Evolutionary conservation across 2,797 vertebrate genomes (phyloP), one percentile per base, ranked within the genome.

Genomic region (Muraenolepis orangiensis): DNA sequence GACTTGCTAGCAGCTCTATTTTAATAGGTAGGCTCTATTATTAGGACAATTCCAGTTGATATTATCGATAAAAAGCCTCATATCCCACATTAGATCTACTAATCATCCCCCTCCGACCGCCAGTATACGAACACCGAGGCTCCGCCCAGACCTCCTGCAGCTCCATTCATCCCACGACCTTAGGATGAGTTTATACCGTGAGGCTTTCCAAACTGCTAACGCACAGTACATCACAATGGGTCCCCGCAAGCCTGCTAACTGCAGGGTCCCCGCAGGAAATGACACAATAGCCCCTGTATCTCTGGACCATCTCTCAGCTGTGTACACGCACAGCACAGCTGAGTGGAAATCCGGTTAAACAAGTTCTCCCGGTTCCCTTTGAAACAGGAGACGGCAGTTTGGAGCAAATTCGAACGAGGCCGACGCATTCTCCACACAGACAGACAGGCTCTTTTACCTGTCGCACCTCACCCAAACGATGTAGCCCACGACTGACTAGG

Each of bases 1-100:
- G 84, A 78, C 71, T 85, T 76, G 87, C 85, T 81, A 82, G 76
- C 78, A 76, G 82, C 72, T 77, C 69, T 82, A 86, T 90, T 88
- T 84, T 76, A 86, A 85, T 83, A 87, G 90, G 88, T 76, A 88
- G 71, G 88, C 87, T 84, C 23, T 31, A 64, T 28, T 64, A 26
- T 26, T 26, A n/a, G 82, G 81, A 18, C 1, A 64, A 26, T 64
- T 64, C 57, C 11, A 64, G 12, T 64, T 64, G 57, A n/a, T n/a
- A n/a, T 64, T 64, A 23, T 64, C 57, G 87, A 88, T 11, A 88
- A 87, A 83, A 86, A 82, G 81, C 78, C 51, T 57, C 51, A 64
- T 64, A 64, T 13, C 11, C 10, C n/a, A 64, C 13, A 64, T 61
- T 26, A 64, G 12, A 6, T 23, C 11, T 12, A 26, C 57, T 26